These are phyloP conservation scores for Lissocephala sabroskyi DNA, from an alignment of 2,888 invertebrate genomes.

Conservation along the genomic window DNA sequence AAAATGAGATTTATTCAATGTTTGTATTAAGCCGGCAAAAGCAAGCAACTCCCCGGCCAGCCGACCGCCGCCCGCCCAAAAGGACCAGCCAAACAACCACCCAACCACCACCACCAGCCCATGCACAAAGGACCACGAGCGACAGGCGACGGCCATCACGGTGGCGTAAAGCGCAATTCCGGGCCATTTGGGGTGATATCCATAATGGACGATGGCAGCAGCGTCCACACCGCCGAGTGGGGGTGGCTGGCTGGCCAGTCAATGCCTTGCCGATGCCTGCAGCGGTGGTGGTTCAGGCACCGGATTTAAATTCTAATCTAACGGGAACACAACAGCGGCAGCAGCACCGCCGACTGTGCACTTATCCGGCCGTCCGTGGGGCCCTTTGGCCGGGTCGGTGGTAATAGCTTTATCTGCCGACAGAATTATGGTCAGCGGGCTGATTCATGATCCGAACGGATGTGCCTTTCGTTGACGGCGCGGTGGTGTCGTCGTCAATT, in stretches of 20 bases:
- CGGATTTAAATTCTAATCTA: constrained; percentile 63
- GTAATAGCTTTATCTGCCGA: constrained; percentile 72
- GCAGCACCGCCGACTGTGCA: constrained; percentile 29
- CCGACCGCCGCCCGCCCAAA: constrained; percentile 17
- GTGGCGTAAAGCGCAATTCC: constrained; percentile 36
- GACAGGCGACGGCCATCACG: constrained; percentile 9
- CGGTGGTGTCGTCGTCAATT: too few species aligned
- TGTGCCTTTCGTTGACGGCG: constrained; percentile 24
- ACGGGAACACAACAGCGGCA: constrained; percentile 28
- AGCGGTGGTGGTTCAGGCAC: constrained; percentile 20
- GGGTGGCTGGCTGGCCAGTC: constrained; percentile 17
- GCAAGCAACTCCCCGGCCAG: constrained; percentile 39
- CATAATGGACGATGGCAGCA: constrained; percentile 52
- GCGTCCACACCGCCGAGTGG: constrained; percentile 15
- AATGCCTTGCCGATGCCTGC: constrained; percentile 11
- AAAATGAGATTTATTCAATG: constrained; percentile 68
- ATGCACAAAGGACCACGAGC: constrained; percentile 27
- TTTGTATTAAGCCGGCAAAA: constrained; percentile 61
- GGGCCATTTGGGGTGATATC: constrained; percentile 61
- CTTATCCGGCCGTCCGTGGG: constrained; percentile 54
- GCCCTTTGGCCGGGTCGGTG: too few species aligned
- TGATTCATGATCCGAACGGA: constrained; percentile 65
- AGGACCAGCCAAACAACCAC: constrained; percentile 21
- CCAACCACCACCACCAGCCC: constrained; percentile 4
- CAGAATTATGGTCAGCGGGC: constrained; percentile 67